Percentiles rank a stretch among this genome's conserved stretches.
These are phyloP conservation scores for Periophthalmodon schlosseri DNA, from an alignment of 2,113 vertebrate genomes.

Conservation along the genomic window DNA sequence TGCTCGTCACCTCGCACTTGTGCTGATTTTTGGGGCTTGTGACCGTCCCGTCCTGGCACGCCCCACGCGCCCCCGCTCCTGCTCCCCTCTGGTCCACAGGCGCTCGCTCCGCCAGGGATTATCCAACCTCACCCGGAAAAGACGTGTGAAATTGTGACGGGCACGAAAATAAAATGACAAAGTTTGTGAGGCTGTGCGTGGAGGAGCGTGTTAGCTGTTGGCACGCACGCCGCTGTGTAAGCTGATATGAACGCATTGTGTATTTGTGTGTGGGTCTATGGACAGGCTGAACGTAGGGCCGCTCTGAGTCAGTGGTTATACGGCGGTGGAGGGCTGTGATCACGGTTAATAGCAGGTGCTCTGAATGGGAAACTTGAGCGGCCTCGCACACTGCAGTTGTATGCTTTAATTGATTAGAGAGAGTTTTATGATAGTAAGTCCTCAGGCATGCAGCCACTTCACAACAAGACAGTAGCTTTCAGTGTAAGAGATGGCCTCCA, in stretches of 20 bases:
- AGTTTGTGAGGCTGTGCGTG: conserved; percentile 60
- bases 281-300: conserved; percentile 34
- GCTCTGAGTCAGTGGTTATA: conserved; percentile 57
- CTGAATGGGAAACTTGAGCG: conserved; percentile 53
- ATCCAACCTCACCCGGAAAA: conserved; percentile 69
- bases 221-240: conserved; percentile 65
- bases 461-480: conserved; percentile 42
- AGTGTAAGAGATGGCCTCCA: background rate
- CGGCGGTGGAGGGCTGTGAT: conserved; percentile 39
- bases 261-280: conserved; percentile 23
- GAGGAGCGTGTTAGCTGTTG: conserved; percentile 60
- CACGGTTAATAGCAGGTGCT: conserved; percentile 64
- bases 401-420: conserved; percentile 69
- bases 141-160: conserved; percentile 76
- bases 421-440: conserved; percentile 58
- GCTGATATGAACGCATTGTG: conserved; percentile 48
- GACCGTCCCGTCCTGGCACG: conserved; percentile 48
- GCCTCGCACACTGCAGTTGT: conserved; percentile 45
- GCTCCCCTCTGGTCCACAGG: conserved; percentile 36
- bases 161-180: conserved; percentile 75
- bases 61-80: conserved; percentile 8
- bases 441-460: conserved; percentile 48
- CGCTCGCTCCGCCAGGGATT: conserved; percentile 64
- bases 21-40: conserved; percentile 22
- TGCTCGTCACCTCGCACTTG: conserved; percentile 15